phyloP scores from a whole-genome alignment of 2,797 vertebrate genomes.

The Lindbergichthys nudifrons region DNA sequence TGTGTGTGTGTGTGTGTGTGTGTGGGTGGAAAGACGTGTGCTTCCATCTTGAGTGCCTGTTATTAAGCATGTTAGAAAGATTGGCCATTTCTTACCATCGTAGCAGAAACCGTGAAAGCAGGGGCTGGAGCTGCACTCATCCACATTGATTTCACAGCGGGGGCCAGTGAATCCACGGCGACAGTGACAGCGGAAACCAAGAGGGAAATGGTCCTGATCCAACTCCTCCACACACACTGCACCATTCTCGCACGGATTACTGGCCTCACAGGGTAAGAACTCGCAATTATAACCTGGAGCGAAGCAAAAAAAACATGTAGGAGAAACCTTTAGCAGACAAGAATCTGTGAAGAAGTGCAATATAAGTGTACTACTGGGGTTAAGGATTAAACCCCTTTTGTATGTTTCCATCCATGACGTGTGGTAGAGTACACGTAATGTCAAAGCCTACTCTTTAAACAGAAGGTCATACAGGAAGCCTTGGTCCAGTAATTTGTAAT shows the following conservation, averaged over 20 bases:
- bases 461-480: neutral
- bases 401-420: slow-evolving; percentile 12
- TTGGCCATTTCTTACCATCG: slow-evolving; percentile 80
- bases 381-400: slow-evolving; percentile 29
- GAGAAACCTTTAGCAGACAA: slow-evolving; percentile 20
- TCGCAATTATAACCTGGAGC: slow-evolving; percentile 86
- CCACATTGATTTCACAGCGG: slow-evolving; percentile 88
- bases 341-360: slow-evolving; percentile 29
- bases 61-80: slow-evolving; percentile 57
- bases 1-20: neutral
- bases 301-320: slow-evolving; percentile 53
- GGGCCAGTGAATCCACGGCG: slow-evolving; percentile 84
- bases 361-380: neutral
- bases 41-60: slow-evolving; percentile 45
- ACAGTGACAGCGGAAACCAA: slow-evolving; percentile 87
- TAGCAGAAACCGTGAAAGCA: slow-evolving; percentile 88
- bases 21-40: slow-evolving; percentile 6
- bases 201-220: slow-evolving; percentile 82
- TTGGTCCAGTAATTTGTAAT: neutral
- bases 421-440: slow-evolving; percentile 20
- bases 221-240: slow-evolving; percentile 84
- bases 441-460: slow-evolving; percentile 3
- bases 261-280: slow-evolving; percentile 85
- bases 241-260: slow-evolving; percentile 87
- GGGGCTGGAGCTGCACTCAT: slow-evolving; percentile 87